Evolutionary conservation across 2,888 invertebrate species (phyloP).

Genomic region (Cheilosia grossa): DNA sequence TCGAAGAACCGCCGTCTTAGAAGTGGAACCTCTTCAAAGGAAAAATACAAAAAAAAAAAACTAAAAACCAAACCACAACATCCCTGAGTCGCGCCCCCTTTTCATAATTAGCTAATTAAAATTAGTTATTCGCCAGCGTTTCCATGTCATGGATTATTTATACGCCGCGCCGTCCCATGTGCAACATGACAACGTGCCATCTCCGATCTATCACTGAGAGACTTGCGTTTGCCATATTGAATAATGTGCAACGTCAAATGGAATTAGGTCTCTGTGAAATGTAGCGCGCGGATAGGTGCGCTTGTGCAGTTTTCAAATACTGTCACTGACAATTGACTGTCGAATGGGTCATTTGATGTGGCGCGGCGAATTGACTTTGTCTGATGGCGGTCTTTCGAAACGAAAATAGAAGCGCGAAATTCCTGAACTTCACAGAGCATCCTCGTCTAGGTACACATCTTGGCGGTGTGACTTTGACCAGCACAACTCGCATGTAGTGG

Average conservation of each 20-base stretch:
- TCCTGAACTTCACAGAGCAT: conserved; percentile 29
- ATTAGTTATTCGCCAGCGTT: conserved; percentile 58
- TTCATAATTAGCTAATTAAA: conserved; percentile 56
- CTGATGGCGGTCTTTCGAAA: conserved; percentile 21
- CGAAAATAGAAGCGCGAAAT: conserved; percentile 58
- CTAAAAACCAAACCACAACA: background rate
- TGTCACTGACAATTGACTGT: conserved; percentile 51
- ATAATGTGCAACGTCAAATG: conserved; percentile 51
- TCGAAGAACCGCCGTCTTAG: background rate
- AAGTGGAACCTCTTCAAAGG: conserved; percentile 4
- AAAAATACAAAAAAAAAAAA: conserved; percentile 18
- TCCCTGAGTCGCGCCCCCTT: background rate
- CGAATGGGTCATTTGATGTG: conserved; percentile 52
- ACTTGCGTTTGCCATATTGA: conserved; percentile 40
- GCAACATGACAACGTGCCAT: conserved; percentile 62
- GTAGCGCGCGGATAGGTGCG: background rate
- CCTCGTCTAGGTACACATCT: background rate
- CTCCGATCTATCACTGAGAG: conserved; percentile 36
- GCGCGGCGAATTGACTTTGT: conserved; percentile 27
- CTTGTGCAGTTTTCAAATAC: conserved; percentile 2
- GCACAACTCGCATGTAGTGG: conserved; percentile 11
- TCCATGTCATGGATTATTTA: conserved; percentile 67
- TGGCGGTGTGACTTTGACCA: conserved; percentile 59
- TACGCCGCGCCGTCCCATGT: conserved; percentile 37
- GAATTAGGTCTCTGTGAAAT: conserved; percentile 27